Percentiles rank a stretch among this genome's conserved stretches.
Evolutionary conservation across 2,113 vertebrate species (phyloP).

Genomic region (Hippocampus mohnikei): DNA sequence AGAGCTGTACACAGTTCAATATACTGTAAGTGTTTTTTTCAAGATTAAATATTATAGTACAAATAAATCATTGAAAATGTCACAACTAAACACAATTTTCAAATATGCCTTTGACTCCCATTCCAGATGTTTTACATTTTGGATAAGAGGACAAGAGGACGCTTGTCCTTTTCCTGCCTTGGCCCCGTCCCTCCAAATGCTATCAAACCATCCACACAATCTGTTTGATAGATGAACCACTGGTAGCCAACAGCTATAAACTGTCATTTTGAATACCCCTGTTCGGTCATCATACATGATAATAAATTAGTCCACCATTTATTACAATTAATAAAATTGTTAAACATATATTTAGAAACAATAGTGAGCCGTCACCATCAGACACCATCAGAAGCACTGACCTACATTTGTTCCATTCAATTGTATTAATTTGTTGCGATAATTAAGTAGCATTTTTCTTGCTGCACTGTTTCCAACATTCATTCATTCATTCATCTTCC

Average conservation of each 20-base stretch:
- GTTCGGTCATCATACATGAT: slow-evolving; percentile 14
- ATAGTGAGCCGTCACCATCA: background rate
- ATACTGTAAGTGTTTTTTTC: too few species aligned
- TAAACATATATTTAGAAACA: background rate
- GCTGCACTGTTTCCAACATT: background rate
- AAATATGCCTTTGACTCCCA: too few species aligned
- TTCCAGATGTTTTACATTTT: slow-evolving; percentile 47
- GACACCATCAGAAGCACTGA: too few species aligned
- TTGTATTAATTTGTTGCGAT: background rate
- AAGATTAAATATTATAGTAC: too few species aligned
- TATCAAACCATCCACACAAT: slow-evolving; percentile 45
- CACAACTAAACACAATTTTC: too few species aligned
- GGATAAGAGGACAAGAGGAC: slow-evolving; percentile 32
- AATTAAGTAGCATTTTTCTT: background rate
- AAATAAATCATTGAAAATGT: too few species aligned
- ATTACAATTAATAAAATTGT: background rate
- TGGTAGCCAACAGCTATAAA: slow-evolving; percentile 37
- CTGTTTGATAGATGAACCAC: slow-evolving; percentile 35
- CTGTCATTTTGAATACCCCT: slow-evolving; percentile 15
- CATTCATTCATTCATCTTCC: too few species aligned
- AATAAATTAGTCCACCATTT: slow-evolving; percentile 14
- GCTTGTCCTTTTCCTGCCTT: slow-evolving; percentile 36
- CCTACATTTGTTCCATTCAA: background rate
- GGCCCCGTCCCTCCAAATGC: slow-evolving; percentile 23
- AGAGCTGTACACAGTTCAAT: too few species aligned